Evolutionary conservation across 2,797 vertebrate genomes (phyloP), one percentile per base, ranked within the genome.

Genomic region (Paedocypris micromegethes): DNA sequence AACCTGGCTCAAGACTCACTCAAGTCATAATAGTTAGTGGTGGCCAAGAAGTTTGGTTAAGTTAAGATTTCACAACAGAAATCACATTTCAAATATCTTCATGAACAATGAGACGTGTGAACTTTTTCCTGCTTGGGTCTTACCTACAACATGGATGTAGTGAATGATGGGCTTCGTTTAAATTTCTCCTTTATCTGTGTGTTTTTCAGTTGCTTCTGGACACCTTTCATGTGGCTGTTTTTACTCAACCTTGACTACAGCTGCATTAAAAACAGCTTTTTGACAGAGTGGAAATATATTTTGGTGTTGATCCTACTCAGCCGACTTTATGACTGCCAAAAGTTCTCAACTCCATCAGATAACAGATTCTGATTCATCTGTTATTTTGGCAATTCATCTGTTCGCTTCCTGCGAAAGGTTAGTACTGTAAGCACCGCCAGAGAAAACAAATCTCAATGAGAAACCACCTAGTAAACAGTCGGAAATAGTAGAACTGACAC

Each of bases 261-360:
- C 66, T 72, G 78, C 77, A 81, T 83, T 82, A 76, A 81, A 85
- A 87, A 81, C 81, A 86, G 79, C 68, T 70, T 72, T 44, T 68
- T 70, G 62, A 66, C 75, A 50, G 56, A 76, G 52, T 48, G 3
- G 58, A 70, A 64, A 62, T 45, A 66, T 59, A 50, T 73, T 70
- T 53, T 53, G 58, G 51, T 56, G 51, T 56, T 63, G 57, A 70
- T 50, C 48, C 50, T 56, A 66, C 56, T 59, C n/a, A 50, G n/a
- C 51, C 55, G 6, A 6, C 55, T 48, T 43, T 61, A 5, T 51
- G 37, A 48, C 61, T 55, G 58, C 65, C 70, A 78, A 65, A 75
- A 73, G 66, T 68, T 63, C 42, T 61, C 42, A 7, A 59, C 8
- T 40, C 56, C 52, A 51, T 58, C 37, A 68, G 66, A 68, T 54